Conservation (phyloP, 2,888 invertebrate genomes). For the Diplazon laetatorius region DNA sequence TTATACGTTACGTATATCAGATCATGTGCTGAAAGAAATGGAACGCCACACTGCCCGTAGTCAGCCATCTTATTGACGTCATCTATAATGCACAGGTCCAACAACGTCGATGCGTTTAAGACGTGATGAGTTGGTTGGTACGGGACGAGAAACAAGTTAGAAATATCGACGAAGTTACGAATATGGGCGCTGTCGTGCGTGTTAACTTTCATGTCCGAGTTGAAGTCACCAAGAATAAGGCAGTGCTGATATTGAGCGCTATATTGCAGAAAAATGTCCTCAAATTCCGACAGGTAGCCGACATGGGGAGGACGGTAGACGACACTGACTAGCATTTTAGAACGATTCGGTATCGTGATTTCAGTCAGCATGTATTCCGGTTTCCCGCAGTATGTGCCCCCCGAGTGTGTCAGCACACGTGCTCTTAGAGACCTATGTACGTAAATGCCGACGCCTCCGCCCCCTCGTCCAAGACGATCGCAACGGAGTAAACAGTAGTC, state of each 20-base stretch:
- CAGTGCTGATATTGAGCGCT: neutral
- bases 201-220: neutral
- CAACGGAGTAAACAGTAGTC: slow-evolving; percentile 4
- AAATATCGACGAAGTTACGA: slow-evolving; percentile 1
- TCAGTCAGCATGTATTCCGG: slow-evolving; percentile 9
- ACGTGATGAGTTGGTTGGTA: slow-evolving; percentile 1
- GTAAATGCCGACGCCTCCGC: slow-evolving; percentile 8
- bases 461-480: neutral
- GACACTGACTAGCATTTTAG: slow-evolving; percentile 3
- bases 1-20: slow-evolving; percentile 6
- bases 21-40: slow-evolving; percentile 20
- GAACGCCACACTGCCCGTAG: neutral
- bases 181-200: slow-evolving; percentile 5
- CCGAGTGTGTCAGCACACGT: neutral
- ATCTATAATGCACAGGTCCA: slow-evolving; percentile 28
- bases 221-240: slow-evolving; percentile 3
- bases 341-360: neutral
- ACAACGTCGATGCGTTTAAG: neutral
- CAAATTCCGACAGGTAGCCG: slow-evolving; percentile 3
- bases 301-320: slow-evolving; percentile 4
- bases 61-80: slow-evolving; percentile 9
- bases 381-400: slow-evolving; percentile 14
- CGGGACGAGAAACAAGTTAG: neutral
- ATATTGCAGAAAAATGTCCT: neutral
- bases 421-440: neutral